Base-by-base conservation (phyloP, 2,888 invertebrate genomes). In the Stenolophus ochropezus region DNA sequence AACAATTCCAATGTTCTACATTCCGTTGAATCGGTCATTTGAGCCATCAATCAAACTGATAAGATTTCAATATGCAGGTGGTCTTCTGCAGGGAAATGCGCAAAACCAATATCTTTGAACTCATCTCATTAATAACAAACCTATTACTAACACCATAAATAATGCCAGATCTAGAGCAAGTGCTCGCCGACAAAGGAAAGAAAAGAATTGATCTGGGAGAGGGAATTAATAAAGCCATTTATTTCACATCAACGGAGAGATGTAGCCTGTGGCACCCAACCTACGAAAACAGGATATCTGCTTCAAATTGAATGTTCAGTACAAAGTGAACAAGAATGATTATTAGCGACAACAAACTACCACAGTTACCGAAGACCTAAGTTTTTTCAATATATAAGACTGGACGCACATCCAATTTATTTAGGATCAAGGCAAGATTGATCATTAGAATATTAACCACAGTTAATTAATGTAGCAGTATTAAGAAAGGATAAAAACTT, bases 151-250 rank as follows among this genome's bases (percentile, higher is more conserved):
- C 6, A 27, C 27, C 16, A 69, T 69, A 69, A 69, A 69, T 69
- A 33, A 69, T 11, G 11, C 6, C 8, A 8, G 18, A 69, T 69
- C 33, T 69, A 18, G 65, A 69, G 16, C 65, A 61, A 1, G 4
- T 61, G 25, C 11, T 1, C 2, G 65, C 65, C 65, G 65, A 69
- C 65, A 69, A 69, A 69, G 33, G 65, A 18, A 69, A 61, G 25
- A 61, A 25, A 25, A 23, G 21, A 61, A 5, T 61, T 23, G 27
- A 69, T 69, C 27, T 8, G 14, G 14, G 18, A 33, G 16, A 69
- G 33, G 33, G 65, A 69, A 69, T 69, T 69, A 69, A 69, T 69
- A 69, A 33, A 69, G 65, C 33, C 65, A 69, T 69, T 69, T 69
- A 69, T 69, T 69, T 33, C 65, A 33, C 65, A 69, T 69, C 65